Base-by-base conservation (phyloP, 2,113 vertebrate species). In the Phalacrocorax pelagicus region DNA sequence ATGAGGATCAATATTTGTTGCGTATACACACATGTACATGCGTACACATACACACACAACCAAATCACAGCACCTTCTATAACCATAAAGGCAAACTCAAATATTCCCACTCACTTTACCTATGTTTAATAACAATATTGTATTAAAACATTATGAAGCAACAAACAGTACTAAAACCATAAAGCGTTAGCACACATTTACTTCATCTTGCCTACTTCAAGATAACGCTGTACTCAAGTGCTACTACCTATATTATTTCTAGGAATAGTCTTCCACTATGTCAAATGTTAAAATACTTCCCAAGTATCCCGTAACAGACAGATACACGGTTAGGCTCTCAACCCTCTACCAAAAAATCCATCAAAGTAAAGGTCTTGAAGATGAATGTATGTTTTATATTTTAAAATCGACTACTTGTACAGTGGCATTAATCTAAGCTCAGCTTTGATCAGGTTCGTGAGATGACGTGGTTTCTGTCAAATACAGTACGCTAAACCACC, bases 1-100 rank as follows among this genome's bases (percentile, higher is more conserved):
- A 0, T 8, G 8, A 81, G 42, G 21, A 5, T 12, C 16, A 3
- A 19, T 7, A 22, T 11, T 29, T 7, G 21, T 1, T 32, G 11
- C 5, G 38, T 27, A 51, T 10, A 32, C 23, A 30, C 32, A 12
- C 20, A 46, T 15, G 15, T 15, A 49, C 8, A 2, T 0, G 1
- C 0, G 9, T 15, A 54, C 3, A 49, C 40, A 57, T 14, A 29
- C 5, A 20, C 32, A 19, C 30, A 18, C 34, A 24, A 3, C 11
- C 46, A 15, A 32, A 32, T 1, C 59, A 29, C 74, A 36, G 89
- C 21, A 10, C 26, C 0, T 47, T 3, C 55, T n/a, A 3, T 3
- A 36, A 5, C 7, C 63, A 42, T 2, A 3, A 16, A 24, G 14
- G 47, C 1, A 12, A 73, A 47, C 19, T 20, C 59, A 34, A 19